These are phyloP conservation scores for Psittacus erithacus DNA, from an alignment of 2,113 vertebrate genomes.

Conservation along the genomic window DNA sequence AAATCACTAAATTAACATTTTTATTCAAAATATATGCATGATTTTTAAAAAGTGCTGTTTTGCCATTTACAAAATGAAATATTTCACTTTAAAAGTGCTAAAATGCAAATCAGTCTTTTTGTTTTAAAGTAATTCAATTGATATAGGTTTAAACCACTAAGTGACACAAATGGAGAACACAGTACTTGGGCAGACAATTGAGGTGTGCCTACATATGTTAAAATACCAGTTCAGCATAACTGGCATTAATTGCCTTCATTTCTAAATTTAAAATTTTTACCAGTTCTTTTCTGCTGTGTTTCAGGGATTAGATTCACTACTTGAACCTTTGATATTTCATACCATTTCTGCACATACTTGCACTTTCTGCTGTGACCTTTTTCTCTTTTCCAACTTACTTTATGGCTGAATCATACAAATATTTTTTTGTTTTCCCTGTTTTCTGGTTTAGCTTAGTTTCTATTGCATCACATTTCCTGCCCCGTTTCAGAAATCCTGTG, in stretches of 20 bases:
- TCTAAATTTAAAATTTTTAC: background rate
- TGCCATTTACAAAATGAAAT: background rate
- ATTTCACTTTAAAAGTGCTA: background rate
- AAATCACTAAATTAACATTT: background rate
- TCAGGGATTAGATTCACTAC: background rate
- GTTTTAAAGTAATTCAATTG: background rate
- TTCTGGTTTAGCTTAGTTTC: background rate
- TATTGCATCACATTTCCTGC: background rate
- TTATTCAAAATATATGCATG: background rate
- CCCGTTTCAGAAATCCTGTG: background rate
- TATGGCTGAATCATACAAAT: background rate
- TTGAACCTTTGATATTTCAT: background rate
- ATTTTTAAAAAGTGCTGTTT: background rate
- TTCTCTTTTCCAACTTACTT: background rate
- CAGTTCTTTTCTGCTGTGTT: background rate
- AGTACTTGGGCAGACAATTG: background rate
- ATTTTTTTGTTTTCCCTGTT: background rate
- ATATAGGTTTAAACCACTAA: background rate
- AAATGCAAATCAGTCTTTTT: background rate
- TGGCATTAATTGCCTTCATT: background rate
- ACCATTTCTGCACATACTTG: background rate
- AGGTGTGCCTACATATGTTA: background rate
- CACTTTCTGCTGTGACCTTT: background rate
- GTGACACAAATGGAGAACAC: background rate
- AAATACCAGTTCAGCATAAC: background rate